Conservation (phyloP, 2,888 invertebrate species). For the Eupithecia vulgata region DNA sequence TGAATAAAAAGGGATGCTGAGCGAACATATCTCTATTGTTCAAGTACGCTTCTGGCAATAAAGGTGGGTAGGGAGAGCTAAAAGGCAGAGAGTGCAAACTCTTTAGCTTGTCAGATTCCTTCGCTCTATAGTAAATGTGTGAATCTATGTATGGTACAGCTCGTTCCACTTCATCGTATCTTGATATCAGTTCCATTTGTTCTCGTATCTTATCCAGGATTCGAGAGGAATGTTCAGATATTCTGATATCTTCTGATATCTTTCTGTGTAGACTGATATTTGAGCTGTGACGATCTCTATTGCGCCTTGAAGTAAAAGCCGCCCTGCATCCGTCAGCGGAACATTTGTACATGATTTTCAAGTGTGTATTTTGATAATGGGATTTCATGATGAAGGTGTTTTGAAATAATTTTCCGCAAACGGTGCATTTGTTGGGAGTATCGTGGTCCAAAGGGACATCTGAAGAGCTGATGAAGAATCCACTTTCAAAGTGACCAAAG, state of each 20-base stretch:
- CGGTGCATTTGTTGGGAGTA: slow-evolving; percentile 94
- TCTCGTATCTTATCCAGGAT: slow-evolving; percentile 85
- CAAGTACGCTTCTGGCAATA: slow-evolving; percentile 72
- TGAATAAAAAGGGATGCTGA: slow-evolving; percentile 77
- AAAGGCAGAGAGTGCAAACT: slow-evolving; percentile 67
- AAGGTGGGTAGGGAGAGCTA: slow-evolving; percentile 66
- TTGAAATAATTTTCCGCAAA: slow-evolving; percentile 96
- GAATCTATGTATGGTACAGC: slow-evolving; percentile 84
- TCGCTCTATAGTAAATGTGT: slow-evolving; percentile 71
- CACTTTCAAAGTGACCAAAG: slow-evolving; percentile 89
- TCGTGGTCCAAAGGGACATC: slow-evolving; percentile 96
- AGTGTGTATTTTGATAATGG: slow-evolving; percentile 97
- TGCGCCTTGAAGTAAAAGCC: slow-evolving; percentile 96
- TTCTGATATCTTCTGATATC: slow-evolving; percentile 85
- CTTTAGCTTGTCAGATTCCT: slow-evolving; percentile 70
- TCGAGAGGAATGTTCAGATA: slow-evolving; percentile 75
- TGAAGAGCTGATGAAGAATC: slow-evolving; percentile 87
- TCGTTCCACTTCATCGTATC: slow-evolving; percentile 89
- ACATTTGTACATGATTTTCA: slow-evolving; percentile 97
- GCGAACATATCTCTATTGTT: slow-evolving; percentile 73
- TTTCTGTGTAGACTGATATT: slow-evolving; percentile 96
- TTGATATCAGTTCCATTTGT: slow-evolving; percentile 91
- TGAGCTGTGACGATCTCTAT: slow-evolving; percentile 95
- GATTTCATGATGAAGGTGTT: slow-evolving; percentile 97
- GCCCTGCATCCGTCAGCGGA: slow-evolving; percentile 97